Conservation (phyloP, 2,113 vertebrate genomes). For the Steatornis caripensis region DNA sequence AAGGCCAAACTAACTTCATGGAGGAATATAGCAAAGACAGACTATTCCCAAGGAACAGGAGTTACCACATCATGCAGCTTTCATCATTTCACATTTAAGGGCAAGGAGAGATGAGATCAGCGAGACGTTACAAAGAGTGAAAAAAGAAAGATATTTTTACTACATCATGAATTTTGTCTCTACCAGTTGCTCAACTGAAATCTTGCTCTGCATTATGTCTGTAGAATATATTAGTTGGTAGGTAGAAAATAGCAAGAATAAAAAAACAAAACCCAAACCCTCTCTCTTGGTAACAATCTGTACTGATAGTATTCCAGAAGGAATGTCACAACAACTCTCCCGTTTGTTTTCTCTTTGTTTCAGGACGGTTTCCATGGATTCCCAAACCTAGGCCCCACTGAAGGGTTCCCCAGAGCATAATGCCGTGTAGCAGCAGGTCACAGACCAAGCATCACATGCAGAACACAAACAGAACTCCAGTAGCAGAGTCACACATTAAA, state of each 20-base stretch:
- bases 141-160: not conserved
- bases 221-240: not conserved
- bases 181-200: not conserved
- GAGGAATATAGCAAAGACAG: not conserved
- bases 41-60: slow-evolving; percentile 37
- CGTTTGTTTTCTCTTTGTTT: slow-evolving; percentile 60
- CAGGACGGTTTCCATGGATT: slow-evolving; percentile 57
- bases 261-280: not conserved
- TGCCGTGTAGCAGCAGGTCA: slow-evolving; percentile 9
- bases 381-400: slow-evolving; percentile 32
- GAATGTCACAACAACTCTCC: slow-evolving; percentile 34
- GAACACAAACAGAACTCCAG: not conserved
- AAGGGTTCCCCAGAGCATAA: slow-evolving; percentile 13
- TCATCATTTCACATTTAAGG: slow-evolving; percentile 16
- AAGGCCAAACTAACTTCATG: not conserved
- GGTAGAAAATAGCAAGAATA: not conserved
- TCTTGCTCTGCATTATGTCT: not conserved
- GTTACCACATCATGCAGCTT: slow-evolving; percentile 21
- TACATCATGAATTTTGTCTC: not conserved
- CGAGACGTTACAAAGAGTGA: not conserved
- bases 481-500: not conserved
- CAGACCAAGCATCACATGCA: not conserved
- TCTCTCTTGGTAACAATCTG: not conserved
- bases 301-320: slow-evolving; percentile 37
- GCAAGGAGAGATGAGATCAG: slow-evolving; percentile 36